Percentiles rank a stretch among this genome's conserved stretches.
phyloP scores from a whole-genome alignment of 2,888 invertebrate species.

The Eueremaeus valkanovi region DNA sequence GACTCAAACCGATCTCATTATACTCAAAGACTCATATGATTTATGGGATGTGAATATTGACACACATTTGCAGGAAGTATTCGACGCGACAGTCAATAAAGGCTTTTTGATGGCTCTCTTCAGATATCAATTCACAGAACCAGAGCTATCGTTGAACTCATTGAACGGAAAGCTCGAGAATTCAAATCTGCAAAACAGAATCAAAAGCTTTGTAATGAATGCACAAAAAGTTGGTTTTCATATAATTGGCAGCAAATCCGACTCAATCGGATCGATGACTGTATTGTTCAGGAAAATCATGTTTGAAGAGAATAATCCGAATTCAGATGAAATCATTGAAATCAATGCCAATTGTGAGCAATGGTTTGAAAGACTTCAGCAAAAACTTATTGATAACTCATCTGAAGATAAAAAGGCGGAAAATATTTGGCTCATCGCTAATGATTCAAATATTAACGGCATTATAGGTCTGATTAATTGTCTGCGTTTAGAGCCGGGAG shows the following conservation, averaged over 20 bases:
- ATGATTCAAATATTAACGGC: conserved; percentile 64
- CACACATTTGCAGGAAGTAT: not conserved
- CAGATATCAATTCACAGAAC: not conserved
- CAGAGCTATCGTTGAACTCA: not conserved
- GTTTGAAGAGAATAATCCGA: too few relatives aligned
- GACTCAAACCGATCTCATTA: not conserved
- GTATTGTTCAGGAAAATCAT: not conserved
- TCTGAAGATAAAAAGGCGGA: not conserved
- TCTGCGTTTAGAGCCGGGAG: conserved; percentile 79
- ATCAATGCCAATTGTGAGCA: not conserved
- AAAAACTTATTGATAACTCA: not conserved
- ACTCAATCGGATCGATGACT: not conserved
- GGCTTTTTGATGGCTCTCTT: not conserved
- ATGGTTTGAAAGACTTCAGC: conserved; percentile 1
- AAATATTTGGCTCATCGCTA: conserved; percentile 56
- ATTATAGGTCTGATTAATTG: conserved; percentile 85
- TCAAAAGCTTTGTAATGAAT: not conserved
- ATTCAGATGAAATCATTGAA: not conserved
- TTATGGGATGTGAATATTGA: not conserved
- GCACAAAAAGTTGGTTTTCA: not conserved
- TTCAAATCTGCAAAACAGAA: not conserved
- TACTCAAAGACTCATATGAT: not conserved
- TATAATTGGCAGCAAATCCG: not conserved
- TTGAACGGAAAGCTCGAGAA: not conserved
- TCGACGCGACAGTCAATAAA: not conserved